These are phyloP conservation scores for Apamea anceps DNA, from an alignment of 2,888 invertebrate genomes.

Conservation along the genomic window DNA sequence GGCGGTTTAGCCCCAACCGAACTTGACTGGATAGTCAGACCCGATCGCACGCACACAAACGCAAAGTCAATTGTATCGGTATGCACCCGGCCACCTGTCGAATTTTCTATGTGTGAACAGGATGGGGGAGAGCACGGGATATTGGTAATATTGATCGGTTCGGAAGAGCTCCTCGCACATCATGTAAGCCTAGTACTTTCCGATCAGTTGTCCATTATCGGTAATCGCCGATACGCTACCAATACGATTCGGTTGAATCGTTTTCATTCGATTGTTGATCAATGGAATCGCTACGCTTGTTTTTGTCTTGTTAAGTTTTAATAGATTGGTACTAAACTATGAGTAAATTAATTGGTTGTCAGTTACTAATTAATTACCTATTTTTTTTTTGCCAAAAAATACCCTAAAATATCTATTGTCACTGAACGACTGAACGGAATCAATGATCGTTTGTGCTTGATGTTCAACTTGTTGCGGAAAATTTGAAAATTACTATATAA, in stretches of 20 bases:
- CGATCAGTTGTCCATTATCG: constrained; percentile 88
- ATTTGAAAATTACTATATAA: background rate
- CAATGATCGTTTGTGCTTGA: background rate
- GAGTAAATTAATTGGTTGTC: background rate
- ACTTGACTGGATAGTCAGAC: background rate
- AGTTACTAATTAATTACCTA: background rate
- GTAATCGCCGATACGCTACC: constrained; percentile 82
- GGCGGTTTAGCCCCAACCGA: constrained; percentile 8
- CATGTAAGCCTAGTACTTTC: constrained; percentile 84
- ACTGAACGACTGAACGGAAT: constrained; percentile 1
- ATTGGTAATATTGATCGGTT: constrained; percentile 86
- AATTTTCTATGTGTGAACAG: constrained; percentile 72
- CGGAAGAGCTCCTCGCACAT: constrained; percentile 78
- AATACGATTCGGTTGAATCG: constrained; percentile 66
- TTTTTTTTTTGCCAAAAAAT: background rate
- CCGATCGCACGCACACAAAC: constrained; percentile 61
- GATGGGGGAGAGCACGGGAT: constrained; percentile 74
- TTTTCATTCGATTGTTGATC: constrained; percentile 33
- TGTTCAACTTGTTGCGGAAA: background rate
- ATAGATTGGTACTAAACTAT: background rate
- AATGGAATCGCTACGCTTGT: constrained; percentile 1
- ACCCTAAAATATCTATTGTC: too few relatives aligned
- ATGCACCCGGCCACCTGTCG: constrained; percentile 66
- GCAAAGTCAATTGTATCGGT: constrained; percentile 49
- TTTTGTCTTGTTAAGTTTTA: background rate